These are phyloP conservation scores for Polia nebulosa DNA, from an alignment of 2,888 invertebrate species.

Conservation along the genomic window DNA sequence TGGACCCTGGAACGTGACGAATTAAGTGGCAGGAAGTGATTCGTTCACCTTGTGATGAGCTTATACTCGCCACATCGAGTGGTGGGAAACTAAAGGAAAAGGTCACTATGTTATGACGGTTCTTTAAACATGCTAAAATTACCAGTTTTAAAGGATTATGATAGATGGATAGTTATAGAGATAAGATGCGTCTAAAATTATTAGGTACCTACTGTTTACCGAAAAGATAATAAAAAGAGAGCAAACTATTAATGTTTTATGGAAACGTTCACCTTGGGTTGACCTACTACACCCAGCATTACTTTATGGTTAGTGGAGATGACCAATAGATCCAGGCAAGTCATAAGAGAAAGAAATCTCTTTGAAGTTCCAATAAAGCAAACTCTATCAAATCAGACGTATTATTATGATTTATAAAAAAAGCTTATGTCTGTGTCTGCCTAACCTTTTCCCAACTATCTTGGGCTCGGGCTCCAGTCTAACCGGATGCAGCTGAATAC, in stretches of 20 bases:
- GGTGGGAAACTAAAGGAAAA: no score
- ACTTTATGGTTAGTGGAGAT: neutral
- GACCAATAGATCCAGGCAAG: neutral
- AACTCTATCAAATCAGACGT: no score
- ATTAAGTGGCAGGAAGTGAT: slow-evolving; percentile 10
- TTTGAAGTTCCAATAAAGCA: no score
- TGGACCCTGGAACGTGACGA: slow-evolving; percentile 17
- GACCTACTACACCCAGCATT: neutral
- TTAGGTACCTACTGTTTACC: slow-evolving; percentile 1
- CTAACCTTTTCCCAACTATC: no score
- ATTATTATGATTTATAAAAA: no score
- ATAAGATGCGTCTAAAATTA: slow-evolving; percentile 28
- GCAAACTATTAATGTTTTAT: neutral
- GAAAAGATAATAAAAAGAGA: slow-evolving; percentile 22
- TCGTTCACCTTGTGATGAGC: neutral
- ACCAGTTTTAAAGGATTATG: neutral
- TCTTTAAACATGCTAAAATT: neutral
- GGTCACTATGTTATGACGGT: neutral
- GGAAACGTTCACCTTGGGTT: neutral
- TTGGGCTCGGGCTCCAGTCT: no score
- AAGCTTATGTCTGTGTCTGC: no score
- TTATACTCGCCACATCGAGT: no score
- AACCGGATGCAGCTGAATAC: no score
- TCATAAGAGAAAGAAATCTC: no score
- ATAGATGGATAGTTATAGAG: neutral